Conservation (phyloP, 2,888 invertebrate genomes). For the Tetropium fuscum region DNA sequence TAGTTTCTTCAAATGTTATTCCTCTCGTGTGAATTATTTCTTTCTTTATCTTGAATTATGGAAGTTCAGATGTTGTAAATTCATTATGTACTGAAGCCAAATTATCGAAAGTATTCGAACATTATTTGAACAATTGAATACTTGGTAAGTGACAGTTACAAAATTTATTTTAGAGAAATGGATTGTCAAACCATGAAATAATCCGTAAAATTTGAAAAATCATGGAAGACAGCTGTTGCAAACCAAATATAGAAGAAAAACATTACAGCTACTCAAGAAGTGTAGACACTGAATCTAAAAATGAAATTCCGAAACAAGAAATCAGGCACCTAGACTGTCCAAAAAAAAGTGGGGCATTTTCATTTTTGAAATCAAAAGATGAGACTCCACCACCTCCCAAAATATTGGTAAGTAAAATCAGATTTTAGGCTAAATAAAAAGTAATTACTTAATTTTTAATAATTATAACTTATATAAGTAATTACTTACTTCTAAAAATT, state of each 20-base stretch:
- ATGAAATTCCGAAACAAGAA: conserved; percentile 49
- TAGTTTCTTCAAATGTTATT: neutral
- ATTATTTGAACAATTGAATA: conserved; percentile 51
- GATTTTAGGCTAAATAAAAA: conserved; percentile 5
- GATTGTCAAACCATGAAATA: conserved; percentile 34
- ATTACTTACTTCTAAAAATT: no score
- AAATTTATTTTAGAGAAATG: conserved; percentile 32
- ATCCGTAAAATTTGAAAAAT: conserved; percentile 36
- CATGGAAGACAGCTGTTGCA: conserved; percentile 52
- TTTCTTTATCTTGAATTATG: neutral
- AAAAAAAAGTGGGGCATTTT: conserved; percentile 41
- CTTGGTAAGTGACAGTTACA: conserved; percentile 35
- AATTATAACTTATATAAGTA: no score
- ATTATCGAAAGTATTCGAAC: neutral
- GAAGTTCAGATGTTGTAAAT: no score
- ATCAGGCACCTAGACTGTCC: conserved; percentile 54
- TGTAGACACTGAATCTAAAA: conserved; percentile 44
- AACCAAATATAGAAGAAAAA: conserved; percentile 49
- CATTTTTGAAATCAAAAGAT: conserved; percentile 34
- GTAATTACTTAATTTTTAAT: neutral
- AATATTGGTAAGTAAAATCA: conserved; percentile 36
- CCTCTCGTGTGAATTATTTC: neutral
- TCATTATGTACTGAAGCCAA: no score
- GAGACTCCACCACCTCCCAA: conserved; percentile 29
- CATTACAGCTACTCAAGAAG: conserved; percentile 45